Percentiles rank a stretch among this genome's conserved stretches.
These are phyloP conservation scores for Syngnathus typhle DNA, from an alignment of 2,113 vertebrate species.

Conservation along the genomic window DNA sequence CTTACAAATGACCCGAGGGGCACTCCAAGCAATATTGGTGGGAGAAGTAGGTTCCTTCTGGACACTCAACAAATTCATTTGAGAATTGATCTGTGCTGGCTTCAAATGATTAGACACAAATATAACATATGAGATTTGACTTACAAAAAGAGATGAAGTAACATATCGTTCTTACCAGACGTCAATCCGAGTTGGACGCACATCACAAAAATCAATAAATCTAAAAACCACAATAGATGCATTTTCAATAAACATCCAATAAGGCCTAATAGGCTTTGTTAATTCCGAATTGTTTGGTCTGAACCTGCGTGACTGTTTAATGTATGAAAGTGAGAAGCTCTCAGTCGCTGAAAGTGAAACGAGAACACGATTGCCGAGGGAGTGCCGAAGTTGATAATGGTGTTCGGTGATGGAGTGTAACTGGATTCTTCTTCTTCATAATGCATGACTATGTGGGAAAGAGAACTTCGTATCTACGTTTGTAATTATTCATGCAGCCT, in stretches of 20 bases:
- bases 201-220: slow-evolving; percentile 36
- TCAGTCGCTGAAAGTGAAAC: slow-evolving; percentile 66
- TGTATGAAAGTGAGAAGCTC: slow-evolving; percentile 54
- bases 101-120: slow-evolving; percentile 34
- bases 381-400: slow-evolving; percentile 30
- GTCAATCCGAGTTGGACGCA: slow-evolving; percentile 22
- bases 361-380: slow-evolving; percentile 49
- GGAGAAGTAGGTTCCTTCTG: slow-evolving; percentile 64
- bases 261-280: slow-evolving; percentile 11
- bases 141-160: background rate
- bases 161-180: slow-evolving; percentile 53
- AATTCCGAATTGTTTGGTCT: slow-evolving; percentile 8
- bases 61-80: slow-evolving; percentile 58
- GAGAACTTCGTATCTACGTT: slow-evolving; percentile 28
- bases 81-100: slow-evolving; percentile 30
- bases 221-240: slow-evolving; percentile 29
- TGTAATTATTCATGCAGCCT: slow-evolving; percentile 37
- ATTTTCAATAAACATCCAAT: slow-evolving; percentile 23
- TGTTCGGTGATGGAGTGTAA: slow-evolving; percentile 44
- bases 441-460: slow-evolving; percentile 46
- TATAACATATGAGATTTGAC: background rate
- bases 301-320: slow-evolving; percentile 23
- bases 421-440: slow-evolving; percentile 50
- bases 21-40: slow-evolving; percentile 75
- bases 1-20: slow-evolving; percentile 78